phyloP scores from a whole-genome alignment of 2,113 vertebrate species.

The Clarias gariepinus region DNA sequence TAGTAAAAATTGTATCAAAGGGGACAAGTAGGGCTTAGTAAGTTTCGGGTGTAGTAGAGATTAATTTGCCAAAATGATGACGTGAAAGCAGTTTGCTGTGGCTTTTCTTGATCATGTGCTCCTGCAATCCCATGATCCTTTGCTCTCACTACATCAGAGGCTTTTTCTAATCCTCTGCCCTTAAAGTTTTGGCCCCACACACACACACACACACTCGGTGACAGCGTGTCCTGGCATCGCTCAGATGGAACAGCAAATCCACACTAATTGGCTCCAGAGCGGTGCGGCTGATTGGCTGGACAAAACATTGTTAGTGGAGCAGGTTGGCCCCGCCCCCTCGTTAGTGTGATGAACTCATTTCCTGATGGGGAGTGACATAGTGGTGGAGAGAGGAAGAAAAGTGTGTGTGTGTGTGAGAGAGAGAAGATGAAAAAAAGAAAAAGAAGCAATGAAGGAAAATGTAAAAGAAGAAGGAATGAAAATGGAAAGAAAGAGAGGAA shows the following conservation, averaged over 20 bases:
- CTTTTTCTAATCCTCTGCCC: slow-evolving; percentile 15
- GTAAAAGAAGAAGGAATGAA: too few relatives aligned
- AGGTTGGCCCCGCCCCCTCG: slow-evolving; percentile 77
- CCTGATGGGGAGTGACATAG: slow-evolving; percentile 79
- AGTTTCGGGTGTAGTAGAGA: not conserved
- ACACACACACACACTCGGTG: slow-evolving; percentile 15
- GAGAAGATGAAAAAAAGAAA: not conserved
- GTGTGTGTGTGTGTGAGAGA: not conserved
- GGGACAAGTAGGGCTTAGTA: not conserved
- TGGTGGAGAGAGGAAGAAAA: slow-evolving; percentile 13
- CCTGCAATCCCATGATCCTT: slow-evolving; percentile 53
- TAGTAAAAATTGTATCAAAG: not conserved
- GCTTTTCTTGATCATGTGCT: slow-evolving; percentile 59
- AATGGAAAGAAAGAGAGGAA: not conserved
- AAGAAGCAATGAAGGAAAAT: not conserved
- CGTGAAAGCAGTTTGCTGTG: not conserved
- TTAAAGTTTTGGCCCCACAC: slow-evolving; percentile 15
- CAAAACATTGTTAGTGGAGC: slow-evolving; percentile 76
- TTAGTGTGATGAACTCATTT: slow-evolving; percentile 92
- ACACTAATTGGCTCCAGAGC: slow-evolving; percentile 79
- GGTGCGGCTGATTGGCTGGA: slow-evolving; percentile 72
- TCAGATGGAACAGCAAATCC: slow-evolving; percentile 71
- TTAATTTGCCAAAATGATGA: not conserved
- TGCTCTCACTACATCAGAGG: slow-evolving; percentile 31
- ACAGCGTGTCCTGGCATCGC: slow-evolving; percentile 55